Evolutionary conservation across 2,113 vertebrate genomes (phyloP).

Genomic region (Peromyscus leucopus): DNA sequence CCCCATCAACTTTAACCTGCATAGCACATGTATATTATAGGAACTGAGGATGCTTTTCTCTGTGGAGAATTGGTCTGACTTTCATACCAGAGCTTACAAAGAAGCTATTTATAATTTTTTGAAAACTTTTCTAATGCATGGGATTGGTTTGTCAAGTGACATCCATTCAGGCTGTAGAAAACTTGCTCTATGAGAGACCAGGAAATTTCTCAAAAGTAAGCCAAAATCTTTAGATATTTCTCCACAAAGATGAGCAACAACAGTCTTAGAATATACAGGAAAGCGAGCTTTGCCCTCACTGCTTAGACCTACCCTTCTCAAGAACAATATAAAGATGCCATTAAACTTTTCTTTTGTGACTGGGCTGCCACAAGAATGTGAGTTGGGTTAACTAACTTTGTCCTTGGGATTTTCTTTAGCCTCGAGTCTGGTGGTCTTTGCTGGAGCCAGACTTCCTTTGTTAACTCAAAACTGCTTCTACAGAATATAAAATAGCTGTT

Average conservation of each 20-base stretch:
- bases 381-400: conserved; percentile 74
- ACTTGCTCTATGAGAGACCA: conserved; percentile 19
- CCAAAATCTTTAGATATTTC: conserved; percentile 73
- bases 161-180: conserved; percentile 64
- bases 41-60: background rate
- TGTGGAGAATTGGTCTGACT: conserved; percentile 13
- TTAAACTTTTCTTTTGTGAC: conserved; percentile 68
- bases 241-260: conserved; percentile 69
- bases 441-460: conserved; percentile 80
- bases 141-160: conserved; percentile 60
- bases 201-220: conserved; percentile 66
- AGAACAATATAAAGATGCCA: conserved; percentile 60
- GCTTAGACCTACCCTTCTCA: conserved; percentile 50
- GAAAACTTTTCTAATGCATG: conserved; percentile 65
- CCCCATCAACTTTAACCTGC: background rate
- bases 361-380: conserved; percentile 75
- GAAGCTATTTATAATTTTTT: conserved; percentile 64
- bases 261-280: conserved; percentile 56
- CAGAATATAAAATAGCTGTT: conserved; percentile 73
- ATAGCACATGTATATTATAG: background rate
- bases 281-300: conserved; percentile 60
- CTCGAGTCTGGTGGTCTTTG: conserved; percentile 83
- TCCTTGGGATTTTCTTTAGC: conserved; percentile 81
- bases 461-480: conserved; percentile 80
- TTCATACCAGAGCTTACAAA: conserved; percentile 53